Evolutionary conservation across 2,888 invertebrate species (phyloP).

Genomic region (Patella depressa): DNA sequence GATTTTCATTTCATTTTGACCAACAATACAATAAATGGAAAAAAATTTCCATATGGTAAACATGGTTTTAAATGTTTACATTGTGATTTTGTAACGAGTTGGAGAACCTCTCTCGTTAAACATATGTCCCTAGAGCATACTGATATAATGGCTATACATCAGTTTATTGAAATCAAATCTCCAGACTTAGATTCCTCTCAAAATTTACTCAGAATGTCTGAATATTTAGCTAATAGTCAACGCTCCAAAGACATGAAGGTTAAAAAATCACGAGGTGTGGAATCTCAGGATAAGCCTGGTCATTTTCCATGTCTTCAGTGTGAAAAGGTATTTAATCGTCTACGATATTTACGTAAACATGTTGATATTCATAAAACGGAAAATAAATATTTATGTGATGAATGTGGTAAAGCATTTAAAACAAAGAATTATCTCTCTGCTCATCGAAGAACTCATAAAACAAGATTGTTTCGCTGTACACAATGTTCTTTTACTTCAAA

Average conservation of each 20-base stretch:
- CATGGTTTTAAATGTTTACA: constrained; percentile 59
- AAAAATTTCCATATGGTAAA: constrained; percentile 48
- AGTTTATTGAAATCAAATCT: constrained; percentile 36
- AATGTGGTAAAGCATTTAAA: constrained; percentile 66
- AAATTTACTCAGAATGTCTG: constrained; percentile 60
- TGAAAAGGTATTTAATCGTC: constrained; percentile 58
- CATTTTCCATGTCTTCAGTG: constrained; percentile 55
- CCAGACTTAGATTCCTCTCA: constrained; percentile 18
- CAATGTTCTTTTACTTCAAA: constrained; percentile 65
- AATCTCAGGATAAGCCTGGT: constrained; percentile 60
- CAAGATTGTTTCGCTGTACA: constrained; percentile 56
- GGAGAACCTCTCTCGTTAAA: constrained; percentile 50
- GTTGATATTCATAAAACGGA: constrained; percentile 50
- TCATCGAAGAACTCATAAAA: constrained; percentile 57
- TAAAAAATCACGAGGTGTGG: constrained; percentile 44
- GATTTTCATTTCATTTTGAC: constrained; percentile 54
- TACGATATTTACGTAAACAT: constrained; percentile 62
- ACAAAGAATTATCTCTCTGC: constrained; percentile 55
- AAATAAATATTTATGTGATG: constrained; percentile 57
- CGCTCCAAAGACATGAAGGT: constrained; percentile 24
- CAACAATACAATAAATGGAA: constrained; percentile 43
- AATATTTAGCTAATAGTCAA: constrained; percentile 41
- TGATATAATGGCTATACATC: constrained; percentile 49
- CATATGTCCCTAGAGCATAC: constrained; percentile 59
- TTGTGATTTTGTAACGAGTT: constrained; percentile 51